These are phyloP conservation scores for Gerris buenoi DNA, from an alignment of 1,140 invertebrate species.

Conservation along the genomic window DNA sequence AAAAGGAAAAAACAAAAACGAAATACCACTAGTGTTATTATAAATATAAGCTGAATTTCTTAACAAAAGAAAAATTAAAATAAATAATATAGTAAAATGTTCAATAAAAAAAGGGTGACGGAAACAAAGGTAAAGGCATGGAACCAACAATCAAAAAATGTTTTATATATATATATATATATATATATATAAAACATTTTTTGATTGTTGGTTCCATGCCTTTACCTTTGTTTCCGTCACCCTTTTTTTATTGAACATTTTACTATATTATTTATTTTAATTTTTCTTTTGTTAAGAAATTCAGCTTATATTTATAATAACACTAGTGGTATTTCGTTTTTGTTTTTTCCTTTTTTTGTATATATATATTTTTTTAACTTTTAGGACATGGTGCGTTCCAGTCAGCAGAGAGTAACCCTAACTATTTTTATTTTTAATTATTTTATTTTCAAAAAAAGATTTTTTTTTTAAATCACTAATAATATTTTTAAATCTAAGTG, in stretches of 20 bases:
- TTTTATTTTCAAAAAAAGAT: too few relatives aligned
- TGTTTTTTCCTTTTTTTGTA: slow-evolving; percentile 10
- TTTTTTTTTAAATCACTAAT: too few relatives aligned
- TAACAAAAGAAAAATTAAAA: neutral
- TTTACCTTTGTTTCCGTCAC: too few relatives aligned
- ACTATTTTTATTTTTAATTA: too few relatives aligned
- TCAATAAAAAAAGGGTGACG: slow-evolving; percentile 10
- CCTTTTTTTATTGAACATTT: slow-evolving; percentile 1
- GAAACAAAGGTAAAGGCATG: too few relatives aligned
- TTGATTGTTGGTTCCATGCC: too few relatives aligned
- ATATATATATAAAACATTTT: too few relatives aligned
- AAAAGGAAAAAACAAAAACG: neutral
- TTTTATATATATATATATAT: too few relatives aligned
- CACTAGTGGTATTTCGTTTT: neutral
- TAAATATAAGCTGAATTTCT: neutral
- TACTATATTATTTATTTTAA: neutral
- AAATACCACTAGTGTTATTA: neutral
- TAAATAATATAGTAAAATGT: neutral
- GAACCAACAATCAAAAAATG: too few relatives aligned
- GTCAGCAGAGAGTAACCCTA: slow-evolving; percentile 16
- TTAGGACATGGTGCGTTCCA: slow-evolving; percentile 13
- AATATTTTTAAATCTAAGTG: too few relatives aligned
- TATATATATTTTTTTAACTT: too few relatives aligned
- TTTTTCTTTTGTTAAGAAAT: neutral
- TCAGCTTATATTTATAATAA: neutral